phyloP scores from a whole-genome alignment of 2,888 invertebrate genomes.

The Anodontia alba region DNA sequence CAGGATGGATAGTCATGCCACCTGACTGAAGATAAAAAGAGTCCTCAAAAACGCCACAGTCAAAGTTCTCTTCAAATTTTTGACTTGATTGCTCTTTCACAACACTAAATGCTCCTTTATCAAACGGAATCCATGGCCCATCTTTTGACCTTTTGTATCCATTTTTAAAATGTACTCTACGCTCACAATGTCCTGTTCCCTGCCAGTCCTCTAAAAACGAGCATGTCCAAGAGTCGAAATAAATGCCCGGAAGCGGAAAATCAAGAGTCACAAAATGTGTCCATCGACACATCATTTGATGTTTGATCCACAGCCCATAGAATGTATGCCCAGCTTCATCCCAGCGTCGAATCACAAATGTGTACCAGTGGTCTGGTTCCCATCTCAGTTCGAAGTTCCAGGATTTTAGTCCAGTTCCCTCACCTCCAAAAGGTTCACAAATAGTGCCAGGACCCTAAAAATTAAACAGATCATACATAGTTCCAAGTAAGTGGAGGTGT shows the following conservation, averaged over 20 bases:
- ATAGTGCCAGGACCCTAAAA: slow-evolving; percentile 62
- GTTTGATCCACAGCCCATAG: slow-evolving; percentile 71
- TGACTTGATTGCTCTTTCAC: slow-evolving; percentile 52
- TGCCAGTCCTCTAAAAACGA: slow-evolving; percentile 73
- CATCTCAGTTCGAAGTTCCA: slow-evolving; percentile 70
- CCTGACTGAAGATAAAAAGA: slow-evolving; percentile 66
- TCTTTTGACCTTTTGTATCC: slow-evolving; percentile 60
- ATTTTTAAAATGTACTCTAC: slow-evolving; percentile 60
- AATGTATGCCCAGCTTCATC: slow-evolving; percentile 54
- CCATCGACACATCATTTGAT: slow-evolving; percentile 62
- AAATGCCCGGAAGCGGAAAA: slow-evolving; percentile 61
- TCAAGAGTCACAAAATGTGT: slow-evolving; percentile 67
- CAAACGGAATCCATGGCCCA: slow-evolving; percentile 63
- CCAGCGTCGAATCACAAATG: slow-evolving; percentile 67
- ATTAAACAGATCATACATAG: neutral
- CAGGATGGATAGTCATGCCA: slow-evolving; percentile 60
- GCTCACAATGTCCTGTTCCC: slow-evolving; percentile 59
- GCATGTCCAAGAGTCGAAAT: slow-evolving; percentile 56
- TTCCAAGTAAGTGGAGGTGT: no score
- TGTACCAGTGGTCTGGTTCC: slow-evolving; percentile 71
- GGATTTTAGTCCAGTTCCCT: slow-evolving; percentile 71
- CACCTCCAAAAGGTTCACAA: slow-evolving; percentile 67
- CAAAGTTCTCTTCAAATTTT: slow-evolving; percentile 56
- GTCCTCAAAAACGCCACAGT: slow-evolving; percentile 45
- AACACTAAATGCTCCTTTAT: slow-evolving; percentile 59